Conservation (phyloP, 2,888 invertebrate genomes). For the Drosophila subquinaria region DNA sequence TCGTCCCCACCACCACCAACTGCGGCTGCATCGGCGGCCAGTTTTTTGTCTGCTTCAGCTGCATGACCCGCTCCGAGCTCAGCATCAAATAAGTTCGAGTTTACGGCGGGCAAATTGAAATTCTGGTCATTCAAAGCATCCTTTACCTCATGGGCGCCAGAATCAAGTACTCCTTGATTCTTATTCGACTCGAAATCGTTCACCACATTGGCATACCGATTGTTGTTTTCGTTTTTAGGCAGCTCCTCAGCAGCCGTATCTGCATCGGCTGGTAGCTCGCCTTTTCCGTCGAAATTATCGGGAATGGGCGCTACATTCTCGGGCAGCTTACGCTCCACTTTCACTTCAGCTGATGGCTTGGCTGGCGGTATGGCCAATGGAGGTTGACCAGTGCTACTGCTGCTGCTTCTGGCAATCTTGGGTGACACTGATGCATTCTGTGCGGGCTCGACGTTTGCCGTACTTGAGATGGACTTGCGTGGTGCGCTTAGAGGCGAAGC, state of each 20-base stretch:
- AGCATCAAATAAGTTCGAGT: slow-evolving; percentile 78
- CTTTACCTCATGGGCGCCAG: slow-evolving; percentile 85
- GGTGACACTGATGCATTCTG: slow-evolving; percentile 59
- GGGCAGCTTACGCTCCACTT: slow-evolving; percentile 77
- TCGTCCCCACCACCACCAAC: slow-evolving; percentile 60
- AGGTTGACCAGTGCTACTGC: slow-evolving; percentile 71
- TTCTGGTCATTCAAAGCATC: slow-evolving; percentile 83
- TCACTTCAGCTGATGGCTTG: slow-evolving; percentile 46
- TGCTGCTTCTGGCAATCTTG: slow-evolving; percentile 48
- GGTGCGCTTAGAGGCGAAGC: slow-evolving; percentile 80
- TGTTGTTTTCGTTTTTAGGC: slow-evolving; percentile 79
- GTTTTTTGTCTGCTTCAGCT: slow-evolving; percentile 48
- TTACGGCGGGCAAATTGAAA: slow-evolving; percentile 83
- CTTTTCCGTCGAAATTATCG: slow-evolving; percentile 82
- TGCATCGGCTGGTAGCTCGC: slow-evolving; percentile 54
- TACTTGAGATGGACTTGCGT: slow-evolving; percentile 64
- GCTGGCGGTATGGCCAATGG: slow-evolving; percentile 68
- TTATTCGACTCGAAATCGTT: slow-evolving; percentile 74
- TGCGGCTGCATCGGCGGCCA: slow-evolving; percentile 49
- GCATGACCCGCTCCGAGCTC: slow-evolving; percentile 49
- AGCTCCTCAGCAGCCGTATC: slow-evolving; percentile 75
- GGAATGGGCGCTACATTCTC: slow-evolving; percentile 85
- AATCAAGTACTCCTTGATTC: slow-evolving; percentile 76
- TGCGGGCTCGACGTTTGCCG: slow-evolving; percentile 31
- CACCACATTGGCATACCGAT: slow-evolving; percentile 83